phyloP scores from a whole-genome alignment of 1,140 invertebrate species.

The Planococcus citri region DNA sequence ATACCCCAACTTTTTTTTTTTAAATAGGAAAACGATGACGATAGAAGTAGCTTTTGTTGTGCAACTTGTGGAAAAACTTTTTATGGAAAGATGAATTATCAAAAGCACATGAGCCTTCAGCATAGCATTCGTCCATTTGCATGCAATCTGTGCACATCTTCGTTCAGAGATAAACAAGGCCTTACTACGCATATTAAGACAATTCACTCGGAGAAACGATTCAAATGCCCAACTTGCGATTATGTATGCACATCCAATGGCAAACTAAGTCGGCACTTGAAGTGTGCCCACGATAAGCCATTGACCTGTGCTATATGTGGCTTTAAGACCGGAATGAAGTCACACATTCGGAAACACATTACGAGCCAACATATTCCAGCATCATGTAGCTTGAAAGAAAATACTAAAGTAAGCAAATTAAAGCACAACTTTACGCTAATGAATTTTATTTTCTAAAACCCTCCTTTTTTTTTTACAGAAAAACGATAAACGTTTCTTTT shows the following conservation, averaged over 20 bases:
- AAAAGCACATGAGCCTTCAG: conserved; percentile 35
- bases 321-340: conserved; percentile 37
- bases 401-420: too few relatives aligned
- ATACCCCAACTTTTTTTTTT: too few relatives aligned
- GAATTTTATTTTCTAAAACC: conserved; percentile 45
- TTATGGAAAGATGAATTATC: background rate
- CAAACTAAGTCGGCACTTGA: too few relatives aligned
- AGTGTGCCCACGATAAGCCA: too few relatives aligned
- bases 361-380: conserved; percentile 44
- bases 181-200: conserved; percentile 24
- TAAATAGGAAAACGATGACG: background rate
- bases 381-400: too few relatives aligned
- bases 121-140: conserved; percentile 40
- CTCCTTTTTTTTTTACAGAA: background rate
- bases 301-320: conserved; percentile 42
- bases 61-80: background rate
- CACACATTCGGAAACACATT: conserved; percentile 38
- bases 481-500: background rate
- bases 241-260: too few relatives aligned
- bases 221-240: too few relatives aligned
- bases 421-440: too few relatives aligned
- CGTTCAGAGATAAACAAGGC: conserved; percentile 27
- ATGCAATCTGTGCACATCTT: conserved; percentile 40
- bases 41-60: background rate
- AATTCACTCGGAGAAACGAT: conserved; percentile 36